Conservation (phyloP, 2,113 vertebrate species). For the Formicarius rufipectus region DNA sequence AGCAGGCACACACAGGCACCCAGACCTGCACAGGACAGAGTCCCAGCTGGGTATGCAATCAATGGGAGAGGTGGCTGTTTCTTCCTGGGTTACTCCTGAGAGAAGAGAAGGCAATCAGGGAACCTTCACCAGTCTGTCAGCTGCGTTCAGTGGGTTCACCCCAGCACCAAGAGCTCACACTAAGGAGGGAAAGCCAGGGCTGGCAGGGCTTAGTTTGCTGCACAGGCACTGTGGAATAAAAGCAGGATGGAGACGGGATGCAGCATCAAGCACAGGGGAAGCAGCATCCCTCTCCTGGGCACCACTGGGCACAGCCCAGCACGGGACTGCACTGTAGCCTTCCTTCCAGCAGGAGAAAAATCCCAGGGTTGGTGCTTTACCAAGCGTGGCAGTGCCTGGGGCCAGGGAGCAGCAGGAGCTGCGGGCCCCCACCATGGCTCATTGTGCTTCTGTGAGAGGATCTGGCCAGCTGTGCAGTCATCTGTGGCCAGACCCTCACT, state of each 20-base stretch:
- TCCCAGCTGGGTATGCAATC: fast-evolving
- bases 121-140: neutral
- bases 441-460: neutral
- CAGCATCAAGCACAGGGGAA: fast-evolving
- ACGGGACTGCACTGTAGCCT: neutral
- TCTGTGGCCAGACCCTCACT: slow-evolving; percentile 9
- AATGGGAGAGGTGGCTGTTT: neutral
- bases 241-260: neutral
- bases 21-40: neutral
- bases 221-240: neutral
- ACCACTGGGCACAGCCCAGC: fast-evolving
- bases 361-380: neutral
- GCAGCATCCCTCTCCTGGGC: neutral
- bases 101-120: neutral
- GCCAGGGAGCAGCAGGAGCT: neutral
- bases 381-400: neutral
- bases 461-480: slow-evolving; percentile 43
- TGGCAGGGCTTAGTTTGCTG: neutral
- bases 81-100: neutral
- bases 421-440: fast-evolving
- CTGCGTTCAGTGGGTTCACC: neutral
- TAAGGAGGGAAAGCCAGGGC: neutral
- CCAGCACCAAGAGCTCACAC: neutral
- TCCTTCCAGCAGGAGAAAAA: neutral
- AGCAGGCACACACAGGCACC: neutral